Evolutionary conservation across 2,888 invertebrate genomes (phyloP).

Genomic region (Venustoraphidia nigricollis): DNA sequence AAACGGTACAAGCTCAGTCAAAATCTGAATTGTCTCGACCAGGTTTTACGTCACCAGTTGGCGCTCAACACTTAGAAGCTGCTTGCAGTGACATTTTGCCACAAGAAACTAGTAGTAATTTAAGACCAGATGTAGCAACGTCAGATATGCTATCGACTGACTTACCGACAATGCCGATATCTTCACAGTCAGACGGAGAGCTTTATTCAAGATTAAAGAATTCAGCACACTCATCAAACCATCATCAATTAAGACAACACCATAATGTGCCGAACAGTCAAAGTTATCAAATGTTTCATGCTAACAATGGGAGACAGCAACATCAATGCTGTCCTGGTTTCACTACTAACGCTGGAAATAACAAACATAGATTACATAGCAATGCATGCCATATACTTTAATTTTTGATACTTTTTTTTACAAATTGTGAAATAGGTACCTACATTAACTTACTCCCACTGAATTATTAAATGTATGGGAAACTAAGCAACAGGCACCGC

Average conservation of each 20-base stretch:
- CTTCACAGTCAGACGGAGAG: slow-evolving; percentile 23
- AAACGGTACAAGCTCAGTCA: not conserved
- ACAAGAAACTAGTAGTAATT: not conserved
- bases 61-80: not conserved
- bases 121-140: slow-evolving; percentile 5
- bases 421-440: no score
- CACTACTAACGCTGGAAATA: slow-evolving; percentile 24
- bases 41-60: not conserved
- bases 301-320: slow-evolving; percentile 17
- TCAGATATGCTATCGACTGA: slow-evolving; percentile 5
- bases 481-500: no score
- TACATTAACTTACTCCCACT: no score
- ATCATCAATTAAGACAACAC: slow-evolving; percentile 14
- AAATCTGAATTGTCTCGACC: not conserved
- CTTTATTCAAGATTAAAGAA: slow-evolving; percentile 14
- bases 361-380: slow-evolving; percentile 27
- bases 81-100: not conserved
- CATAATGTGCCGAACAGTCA: slow-evolving; percentile 16
- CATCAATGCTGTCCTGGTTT: slow-evolving; percentile 36
- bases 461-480: no score
- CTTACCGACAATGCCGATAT: slow-evolving; percentile 8
- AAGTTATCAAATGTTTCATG: slow-evolving; percentile 17
- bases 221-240: slow-evolving; percentile 6
- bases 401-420: not conserved
- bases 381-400: slow-evolving; percentile 29